Evolutionary conservation across 1,140 invertebrate genomes (phyloP).

Genomic region (Caenorhabditis briggsae): DNA sequence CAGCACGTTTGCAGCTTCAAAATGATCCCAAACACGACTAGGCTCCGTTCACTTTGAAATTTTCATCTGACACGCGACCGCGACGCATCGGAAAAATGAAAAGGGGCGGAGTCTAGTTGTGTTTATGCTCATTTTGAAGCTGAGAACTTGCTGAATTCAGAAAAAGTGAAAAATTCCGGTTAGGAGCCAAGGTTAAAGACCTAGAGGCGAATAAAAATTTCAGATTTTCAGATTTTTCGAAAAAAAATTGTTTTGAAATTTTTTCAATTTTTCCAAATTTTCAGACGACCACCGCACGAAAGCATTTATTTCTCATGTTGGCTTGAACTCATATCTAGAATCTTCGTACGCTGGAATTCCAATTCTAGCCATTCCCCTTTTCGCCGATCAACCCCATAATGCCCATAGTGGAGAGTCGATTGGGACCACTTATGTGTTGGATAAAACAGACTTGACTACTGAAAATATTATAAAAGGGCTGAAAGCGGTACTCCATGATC

Average conservation of each 20-base stretch:
- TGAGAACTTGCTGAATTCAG: too few species aligned
- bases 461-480: conserved; percentile 3
- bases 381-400: conserved; percentile 72
- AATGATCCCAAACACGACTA: neutral
- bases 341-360: conserved; percentile 70
- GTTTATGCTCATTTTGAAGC: too few species aligned
- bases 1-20: neutral
- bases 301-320: conserved; percentile 73
- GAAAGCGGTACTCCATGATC: conserved; percentile 1
- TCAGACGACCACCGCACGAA: conserved; percentile 64
- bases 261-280: conserved; percentile 17
- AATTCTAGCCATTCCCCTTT: conserved; percentile 73
- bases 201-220: too few species aligned
- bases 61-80: too few species aligned
- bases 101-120: too few species aligned
- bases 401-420: conserved; percentile 41
- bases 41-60: too few species aligned
- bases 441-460: neutral
- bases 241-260: too few species aligned
- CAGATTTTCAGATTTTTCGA: too few species aligned
- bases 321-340: conserved; percentile 72
- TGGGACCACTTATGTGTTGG: conserved; percentile 11
- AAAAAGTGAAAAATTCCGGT: too few species aligned
- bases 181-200: too few species aligned
- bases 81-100: too few species aligned